Conservation (phyloP, 92 coral and sea anemone genomes). For the Phenganax marumi region DNA sequence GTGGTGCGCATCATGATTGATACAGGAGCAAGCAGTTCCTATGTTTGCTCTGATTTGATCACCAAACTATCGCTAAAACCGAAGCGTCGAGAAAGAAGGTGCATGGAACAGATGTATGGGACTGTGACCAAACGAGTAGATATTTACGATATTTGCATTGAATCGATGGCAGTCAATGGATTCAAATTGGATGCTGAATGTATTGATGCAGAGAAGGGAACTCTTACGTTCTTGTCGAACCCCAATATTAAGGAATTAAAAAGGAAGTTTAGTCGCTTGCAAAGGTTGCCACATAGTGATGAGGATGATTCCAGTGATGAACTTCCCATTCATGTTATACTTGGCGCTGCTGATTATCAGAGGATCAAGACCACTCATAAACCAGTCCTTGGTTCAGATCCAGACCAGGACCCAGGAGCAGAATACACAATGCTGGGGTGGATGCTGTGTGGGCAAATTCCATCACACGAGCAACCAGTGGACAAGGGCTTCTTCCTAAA, state of each 20-base stretch:
- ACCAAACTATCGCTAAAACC: constrained; percentile 44
- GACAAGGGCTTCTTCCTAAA: constrained; percentile 60
- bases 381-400: constrained; percentile 50
- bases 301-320: constrained; percentile 32
- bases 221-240: constrained; percentile 35
- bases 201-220: constrained; percentile 27
- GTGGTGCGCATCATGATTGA: constrained; percentile 49
- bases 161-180: constrained; percentile 39
- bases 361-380: constrained; percentile 57
- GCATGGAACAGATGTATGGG: constrained; percentile 61
- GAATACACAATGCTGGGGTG: constrained; percentile 64
- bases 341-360: constrained; percentile 53
- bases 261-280: constrained; percentile 18
- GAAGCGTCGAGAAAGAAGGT: constrained; percentile 37
- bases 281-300: constrained; percentile 36
- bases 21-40: constrained; percentile 57
- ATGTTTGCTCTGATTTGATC: constrained; percentile 41
- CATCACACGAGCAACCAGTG: not conserved
- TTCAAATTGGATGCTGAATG: constrained; percentile 44
- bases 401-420: constrained; percentile 62
- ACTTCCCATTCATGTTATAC: constrained; percentile 55
- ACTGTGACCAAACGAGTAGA: constrained; percentile 28
- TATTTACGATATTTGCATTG: constrained; percentile 26
- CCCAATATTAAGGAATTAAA: constrained; percentile 18
- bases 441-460: constrained; percentile 47